A percentile compares a stretch with the other conserved stretches of the same genome.
These are phyloP conservation scores for Stylophora pistillata DNA, from an alignment of 64 coral and sea anemone species.

Conservation along the genomic window DNA sequence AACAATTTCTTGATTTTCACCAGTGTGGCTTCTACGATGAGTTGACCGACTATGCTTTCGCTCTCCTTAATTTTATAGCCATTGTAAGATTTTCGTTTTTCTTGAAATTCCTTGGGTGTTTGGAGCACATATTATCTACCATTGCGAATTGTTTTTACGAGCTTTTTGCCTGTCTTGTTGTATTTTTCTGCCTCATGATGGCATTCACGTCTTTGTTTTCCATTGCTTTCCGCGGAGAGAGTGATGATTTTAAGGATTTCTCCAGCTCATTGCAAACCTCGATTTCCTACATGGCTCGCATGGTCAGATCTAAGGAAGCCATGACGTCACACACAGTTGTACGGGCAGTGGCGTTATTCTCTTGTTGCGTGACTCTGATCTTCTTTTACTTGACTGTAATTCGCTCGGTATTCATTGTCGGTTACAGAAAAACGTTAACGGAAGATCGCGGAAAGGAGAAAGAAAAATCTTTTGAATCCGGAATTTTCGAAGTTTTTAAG, in stretches of 20 bases:
- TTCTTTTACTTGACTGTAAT: slow-evolving; percentile 67
- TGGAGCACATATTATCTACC: slow-evolving; percentile 58
- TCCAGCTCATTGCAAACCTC: slow-evolving; percentile 35
- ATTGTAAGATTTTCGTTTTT: slow-evolving; percentile 63
- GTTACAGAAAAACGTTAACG: slow-evolving; percentile 29
- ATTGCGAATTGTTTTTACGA: slow-evolving; percentile 45
- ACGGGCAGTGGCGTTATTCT: slow-evolving; percentile 27
- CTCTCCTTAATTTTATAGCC: slow-evolving; percentile 66
- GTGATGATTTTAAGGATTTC: slow-evolving; percentile 61
- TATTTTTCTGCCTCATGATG: slow-evolving; percentile 58
- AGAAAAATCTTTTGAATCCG: slow-evolving; percentile 13
- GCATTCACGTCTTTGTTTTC: slow-evolving; percentile 65
- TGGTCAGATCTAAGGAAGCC: slow-evolving; percentile 17
- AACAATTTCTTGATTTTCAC: slow-evolving; percentile 58
- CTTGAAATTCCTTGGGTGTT: slow-evolving; percentile 55
- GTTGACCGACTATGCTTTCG: slow-evolving; percentile 56
- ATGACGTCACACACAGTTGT: slow-evolving; percentile 5
- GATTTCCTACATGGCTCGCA: slow-evolving; percentile 53
- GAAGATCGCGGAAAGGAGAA: slow-evolving; percentile 15
- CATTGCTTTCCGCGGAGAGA: slow-evolving; percentile 51
- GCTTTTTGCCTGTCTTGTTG: slow-evolving; percentile 35
- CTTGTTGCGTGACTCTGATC: slow-evolving; percentile 43
- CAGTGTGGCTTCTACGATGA: slow-evolving; percentile 72
- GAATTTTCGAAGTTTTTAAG: slow-evolving; percentile 51
- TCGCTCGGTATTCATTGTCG: slow-evolving; percentile 46